Evolutionary conservation across 2,113 vertebrate genomes (phyloP).

Genomic region (Ceratotherium simum): DNA sequence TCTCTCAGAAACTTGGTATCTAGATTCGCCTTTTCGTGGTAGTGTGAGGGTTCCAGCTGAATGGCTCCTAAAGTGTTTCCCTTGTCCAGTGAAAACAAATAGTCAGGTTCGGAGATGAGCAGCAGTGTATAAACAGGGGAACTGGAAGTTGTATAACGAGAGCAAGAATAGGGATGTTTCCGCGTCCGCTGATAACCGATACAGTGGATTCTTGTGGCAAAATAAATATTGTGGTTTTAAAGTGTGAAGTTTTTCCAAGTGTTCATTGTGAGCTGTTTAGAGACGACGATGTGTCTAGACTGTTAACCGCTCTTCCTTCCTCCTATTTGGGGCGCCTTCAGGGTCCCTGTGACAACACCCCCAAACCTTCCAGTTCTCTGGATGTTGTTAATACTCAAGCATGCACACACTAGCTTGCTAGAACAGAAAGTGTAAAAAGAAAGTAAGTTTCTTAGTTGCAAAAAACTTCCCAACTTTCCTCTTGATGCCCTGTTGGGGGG

Average conservation of each 20-base stretch:
- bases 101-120: constrained; percentile 38
- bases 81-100: neutral
- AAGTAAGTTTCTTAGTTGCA: constrained; percentile 44
- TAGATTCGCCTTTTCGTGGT: rapidly evolving
- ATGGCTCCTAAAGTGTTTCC: neutral
- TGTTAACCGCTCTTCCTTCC: neutral
- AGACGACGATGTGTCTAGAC: constrained; percentile 57
- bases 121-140: neutral
- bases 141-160: neutral
- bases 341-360: neutral
- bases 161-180: constrained; percentile 34
- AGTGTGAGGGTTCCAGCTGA: neutral
- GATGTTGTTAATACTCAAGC: constrained; percentile 30
- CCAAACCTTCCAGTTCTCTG: neutral
- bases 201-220: constrained; percentile 62
- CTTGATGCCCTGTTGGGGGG: neutral
- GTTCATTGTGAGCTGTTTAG: constrained; percentile 71
- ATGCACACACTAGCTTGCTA: constrained; percentile 52
- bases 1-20: neutral
- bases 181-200: neutral
- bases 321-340: neutral
- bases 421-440: constrained; percentile 34
- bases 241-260: constrained; percentile 56
- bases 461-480: neutral
- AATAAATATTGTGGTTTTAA: constrained; percentile 78